Evolutionary conservation across 2,797 vertebrate genomes (phyloP), one percentile per base, ranked within the genome.

Genomic region (Xiphorhynchus erythropygius): DNA sequence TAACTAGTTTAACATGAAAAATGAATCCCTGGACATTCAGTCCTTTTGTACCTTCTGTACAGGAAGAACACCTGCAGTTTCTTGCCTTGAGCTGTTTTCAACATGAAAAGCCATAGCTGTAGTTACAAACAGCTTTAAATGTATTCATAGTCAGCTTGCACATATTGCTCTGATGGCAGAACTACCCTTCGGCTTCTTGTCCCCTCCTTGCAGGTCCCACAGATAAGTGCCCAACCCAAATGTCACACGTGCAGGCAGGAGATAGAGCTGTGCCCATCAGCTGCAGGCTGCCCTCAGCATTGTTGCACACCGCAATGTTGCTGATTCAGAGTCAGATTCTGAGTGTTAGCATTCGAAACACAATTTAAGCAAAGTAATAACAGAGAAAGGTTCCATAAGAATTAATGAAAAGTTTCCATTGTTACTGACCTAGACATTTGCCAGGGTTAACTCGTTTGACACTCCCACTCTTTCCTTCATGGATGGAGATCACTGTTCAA

Each of bases 161-260:
- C 28, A 71, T 7, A 35, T 4, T 30, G 7, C 53, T 41, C 5
- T 25, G 59, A 65, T 33, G 60, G 32, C 77, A 86, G 35, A 39
- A 35, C 30, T 14, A 14, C 37, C 53, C 50, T 49, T 15, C 49
- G 39, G 25, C 33, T 33, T 28, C 21, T 35, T 67, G 83, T 50
- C 3, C 30, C 59, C 56, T 15, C 60, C 37, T 52, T 28, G 47
- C 24, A 3, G 0, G 2, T 35, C 44, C 12, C 37, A 47, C 69
- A 57, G 88, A 71, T 88, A 92, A 47, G 6, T 14, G 50, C 69
- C 65, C 59, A 53, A 24, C 80, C 5, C 52, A 33, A 52, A 11
- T 2, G 11, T 13, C 8, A 5, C 57, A 24, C 1, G 0, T 87
- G 94, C 74, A 73, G 77, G 17, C 35, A 10, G 21, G 17, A 63